phyloP scores from a whole-genome alignment of 2,888 invertebrate species.

The Petrolisthes manimaculis region DNA sequence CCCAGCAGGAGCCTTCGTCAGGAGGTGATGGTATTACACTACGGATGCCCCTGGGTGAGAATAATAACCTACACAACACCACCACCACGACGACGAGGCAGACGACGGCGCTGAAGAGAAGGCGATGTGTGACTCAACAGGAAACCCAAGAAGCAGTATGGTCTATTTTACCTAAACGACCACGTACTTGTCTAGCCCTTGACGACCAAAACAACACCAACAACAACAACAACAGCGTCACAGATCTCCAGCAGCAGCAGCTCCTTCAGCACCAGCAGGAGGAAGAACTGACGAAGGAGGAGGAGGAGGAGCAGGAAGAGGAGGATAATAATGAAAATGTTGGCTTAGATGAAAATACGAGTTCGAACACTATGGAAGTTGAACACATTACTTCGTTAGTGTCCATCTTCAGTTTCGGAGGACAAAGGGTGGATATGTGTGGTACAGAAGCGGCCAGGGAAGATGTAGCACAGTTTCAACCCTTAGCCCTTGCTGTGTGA shows the following conservation, averaged over 20 bases:
- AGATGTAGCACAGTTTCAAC: constrained; percentile 43
- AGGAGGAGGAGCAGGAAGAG: too few species aligned
- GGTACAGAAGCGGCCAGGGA: constrained; percentile 51
- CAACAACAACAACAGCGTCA: neutral
- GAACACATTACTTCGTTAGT: constrained; percentile 76
- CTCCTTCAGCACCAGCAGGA: constrained; percentile 72
- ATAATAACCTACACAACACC: neutral
- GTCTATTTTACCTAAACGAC: constrained; percentile 73
- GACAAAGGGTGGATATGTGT: constrained; percentile 46
- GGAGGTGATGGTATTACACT: neutral
- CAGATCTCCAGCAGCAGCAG: constrained; percentile 54
- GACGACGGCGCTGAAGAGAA: constrained; percentile 71
- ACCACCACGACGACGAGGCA: neutral
- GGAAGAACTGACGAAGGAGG: too few species aligned
- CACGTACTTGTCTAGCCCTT: constrained; percentile 2
- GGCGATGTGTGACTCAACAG: constrained; percentile 72
- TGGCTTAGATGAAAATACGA: too few species aligned
- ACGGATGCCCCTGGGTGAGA: constrained; percentile 28
- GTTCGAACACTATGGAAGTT: constrained; percentile 73
- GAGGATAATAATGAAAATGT: too few species aligned
- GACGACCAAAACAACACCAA: too few species aligned
- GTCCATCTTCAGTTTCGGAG: constrained; percentile 75
- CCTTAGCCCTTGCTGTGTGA: constrained; percentile 53
- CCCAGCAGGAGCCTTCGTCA: neutral
- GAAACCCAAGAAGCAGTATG: constrained; percentile 75